Conservation (phyloP, 2,888 invertebrate genomes). For the Epirrhoe alternata region DNA sequence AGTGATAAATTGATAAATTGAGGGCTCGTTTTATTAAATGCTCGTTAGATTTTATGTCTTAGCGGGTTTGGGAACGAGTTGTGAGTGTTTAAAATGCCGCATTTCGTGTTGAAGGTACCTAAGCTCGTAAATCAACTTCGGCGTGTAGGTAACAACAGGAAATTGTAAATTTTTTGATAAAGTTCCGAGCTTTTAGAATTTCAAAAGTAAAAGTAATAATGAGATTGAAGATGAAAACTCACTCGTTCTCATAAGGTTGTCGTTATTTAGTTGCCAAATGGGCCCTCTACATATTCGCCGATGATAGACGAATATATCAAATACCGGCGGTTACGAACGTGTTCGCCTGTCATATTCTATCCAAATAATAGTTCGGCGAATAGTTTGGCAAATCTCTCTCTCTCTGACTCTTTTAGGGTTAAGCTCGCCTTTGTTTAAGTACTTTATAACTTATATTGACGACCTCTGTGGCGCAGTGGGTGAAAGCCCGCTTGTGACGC, state of each 20-base stretch:
- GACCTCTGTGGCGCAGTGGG: no score
- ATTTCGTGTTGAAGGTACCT: constrained; percentile 34
- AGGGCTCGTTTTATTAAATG: constrained; percentile 47
- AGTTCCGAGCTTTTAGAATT: constrained; percentile 16
- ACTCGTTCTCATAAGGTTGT: neutral
- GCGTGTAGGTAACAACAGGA: constrained; percentile 26
- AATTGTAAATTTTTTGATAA: constrained; percentile 35
- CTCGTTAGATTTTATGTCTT: constrained; percentile 46
- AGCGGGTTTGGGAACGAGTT: constrained; percentile 43
- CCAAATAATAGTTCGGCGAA: no score
- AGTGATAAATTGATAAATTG: constrained; percentile 47
- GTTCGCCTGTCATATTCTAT: no score
- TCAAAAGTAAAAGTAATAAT: neutral
- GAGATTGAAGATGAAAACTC: neutral
- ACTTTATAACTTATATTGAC: no score
- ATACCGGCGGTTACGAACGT: no score
- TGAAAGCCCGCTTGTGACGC: no score
- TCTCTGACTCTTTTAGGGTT: no score
- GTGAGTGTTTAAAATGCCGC: constrained; percentile 35
- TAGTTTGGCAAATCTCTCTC: no score
- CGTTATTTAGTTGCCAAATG: no score
- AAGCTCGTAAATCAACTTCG: constrained; percentile 39
- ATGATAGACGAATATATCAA: no score
- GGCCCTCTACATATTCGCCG: no score
- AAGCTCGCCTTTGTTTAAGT: no score